phyloP scores from a whole-genome alignment of 2,797 vertebrate genomes.

The Poecilia picta region DNA sequence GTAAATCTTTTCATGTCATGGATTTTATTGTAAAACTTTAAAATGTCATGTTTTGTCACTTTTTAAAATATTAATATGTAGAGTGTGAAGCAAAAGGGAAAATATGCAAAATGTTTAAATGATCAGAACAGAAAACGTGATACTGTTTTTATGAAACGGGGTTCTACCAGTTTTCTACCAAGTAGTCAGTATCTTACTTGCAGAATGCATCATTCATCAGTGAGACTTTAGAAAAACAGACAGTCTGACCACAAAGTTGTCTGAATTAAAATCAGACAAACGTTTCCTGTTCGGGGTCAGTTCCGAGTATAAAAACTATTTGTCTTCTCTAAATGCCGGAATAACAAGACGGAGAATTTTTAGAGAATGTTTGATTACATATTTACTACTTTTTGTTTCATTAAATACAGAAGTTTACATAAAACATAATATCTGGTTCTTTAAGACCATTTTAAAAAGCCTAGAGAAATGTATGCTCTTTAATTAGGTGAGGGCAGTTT shows the following conservation, averaged over 20 bases:
- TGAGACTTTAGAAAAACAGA: neutral
- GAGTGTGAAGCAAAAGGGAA: neutral
- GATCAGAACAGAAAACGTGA: neutral
- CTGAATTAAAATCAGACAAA: neutral
- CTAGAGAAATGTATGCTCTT: too few species aligned
- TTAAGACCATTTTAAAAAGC: neutral
- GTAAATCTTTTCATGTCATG: neutral
- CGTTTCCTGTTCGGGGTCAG: neutral
- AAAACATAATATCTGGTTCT: neutral
- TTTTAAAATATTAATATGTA: neutral
- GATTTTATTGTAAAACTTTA: neutral
- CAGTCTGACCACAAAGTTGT: neutral
- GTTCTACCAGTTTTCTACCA: neutral
- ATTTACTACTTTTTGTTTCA: neutral
- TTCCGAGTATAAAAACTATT: neutral
- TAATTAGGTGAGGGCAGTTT: too few species aligned
- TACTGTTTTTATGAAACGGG: neutral
- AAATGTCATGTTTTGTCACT: neutral
- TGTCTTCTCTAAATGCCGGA: neutral
- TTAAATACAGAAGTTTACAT: neutral
- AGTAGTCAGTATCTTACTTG: neutral
- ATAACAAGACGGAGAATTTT: neutral
- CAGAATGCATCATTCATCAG: neutral
- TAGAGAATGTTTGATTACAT: neutral
- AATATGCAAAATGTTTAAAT: neutral